Percentiles rank a stretch among this genome's conserved stretches.
Conservation (phyloP, 2,113 vertebrate species). For the Nannobrachium achirus region DNA sequence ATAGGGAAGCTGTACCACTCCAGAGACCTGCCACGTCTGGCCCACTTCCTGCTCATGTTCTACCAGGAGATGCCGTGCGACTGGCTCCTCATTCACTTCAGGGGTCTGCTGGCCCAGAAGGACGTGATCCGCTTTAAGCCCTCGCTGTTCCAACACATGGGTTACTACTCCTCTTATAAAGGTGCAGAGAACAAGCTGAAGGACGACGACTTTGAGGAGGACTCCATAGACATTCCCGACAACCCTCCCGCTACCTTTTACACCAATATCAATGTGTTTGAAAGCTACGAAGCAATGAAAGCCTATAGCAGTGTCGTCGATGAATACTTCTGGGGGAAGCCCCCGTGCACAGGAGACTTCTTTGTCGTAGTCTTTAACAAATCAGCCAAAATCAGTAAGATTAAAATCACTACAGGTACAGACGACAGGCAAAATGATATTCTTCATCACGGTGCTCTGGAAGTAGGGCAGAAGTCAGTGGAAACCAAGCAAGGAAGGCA, state of each 20-base stretch:
- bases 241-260: conserved; percentile 92
- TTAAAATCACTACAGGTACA: conserved; percentile 93
- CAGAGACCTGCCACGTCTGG: conserved; percentile 88
- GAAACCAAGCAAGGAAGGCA: conserved; percentile 87
- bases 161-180: conserved; percentile 97
- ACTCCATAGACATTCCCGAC: conserved; percentile 94
- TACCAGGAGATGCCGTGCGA: conserved; percentile 99
- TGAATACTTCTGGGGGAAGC: conserved; percentile 97
- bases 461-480: conserved; percentile 89
- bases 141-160: conserved; percentile 99
- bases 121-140: conserved; percentile 93
- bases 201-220: conserved; percentile 98
- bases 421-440: conserved; percentile 96
- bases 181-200: conserved; percentile 97
- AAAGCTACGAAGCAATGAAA: conserved; percentile 93
- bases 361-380: conserved; percentile 93
- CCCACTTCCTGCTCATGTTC: conserved; percentile 98
- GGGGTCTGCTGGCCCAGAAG: conserved; percentile 92
- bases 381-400: conserved; percentile 89
- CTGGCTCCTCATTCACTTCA: conserved; percentile 96
- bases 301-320: conserved; percentile 92
- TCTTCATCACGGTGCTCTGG: conserved; percentile 91
- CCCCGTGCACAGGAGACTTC: conserved; percentile 90
- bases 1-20: conserved; percentile 96
- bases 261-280: conserved; percentile 97